Conservation (phyloP, 2,888 invertebrate species). For the Monoplex corrugatus region DNA sequence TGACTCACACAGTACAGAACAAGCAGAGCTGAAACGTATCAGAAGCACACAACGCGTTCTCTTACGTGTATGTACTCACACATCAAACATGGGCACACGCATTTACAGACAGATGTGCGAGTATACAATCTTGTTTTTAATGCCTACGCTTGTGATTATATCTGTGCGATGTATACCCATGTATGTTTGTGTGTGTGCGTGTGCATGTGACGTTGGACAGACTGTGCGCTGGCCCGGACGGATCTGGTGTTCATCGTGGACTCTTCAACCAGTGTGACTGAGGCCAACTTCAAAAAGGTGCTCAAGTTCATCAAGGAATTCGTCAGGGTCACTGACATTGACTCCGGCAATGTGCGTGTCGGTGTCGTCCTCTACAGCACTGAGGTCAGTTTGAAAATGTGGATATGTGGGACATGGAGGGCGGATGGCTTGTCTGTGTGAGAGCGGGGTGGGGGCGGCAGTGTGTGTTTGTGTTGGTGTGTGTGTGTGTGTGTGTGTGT, state of each 20-base stretch:
- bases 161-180: too few species aligned
- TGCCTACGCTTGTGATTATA: too few species aligned
- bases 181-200: neutral
- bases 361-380: conserved; percentile 69
- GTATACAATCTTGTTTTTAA: too few species aligned
- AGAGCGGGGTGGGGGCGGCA: neutral
- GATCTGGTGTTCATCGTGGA: conserved; percentile 74
- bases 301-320: conserved; percentile 69
- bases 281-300: conserved; percentile 47
- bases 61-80: too few species aligned
- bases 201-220: conserved; percentile 47
- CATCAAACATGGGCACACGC: too few species aligned
- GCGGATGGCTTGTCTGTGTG: too few species aligned
- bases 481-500: too few species aligned
- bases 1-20: too few species aligned
- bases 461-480: neutral
- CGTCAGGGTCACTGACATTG: conserved; percentile 67
- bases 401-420: too few species aligned
- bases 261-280: conserved; percentile 73
- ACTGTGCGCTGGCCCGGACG: conserved; percentile 58
- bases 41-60: too few species aligned
- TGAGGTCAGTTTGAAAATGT: conserved; percentile 49
- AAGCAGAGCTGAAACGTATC: too few species aligned
- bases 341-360: conserved; percentile 69
- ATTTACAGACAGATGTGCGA: too few species aligned